Percentiles rank a stretch among this genome's conserved stretches.
Conservation (phyloP, 2,797 vertebrate species). For the Ambastaia sidthimunki region DNA sequence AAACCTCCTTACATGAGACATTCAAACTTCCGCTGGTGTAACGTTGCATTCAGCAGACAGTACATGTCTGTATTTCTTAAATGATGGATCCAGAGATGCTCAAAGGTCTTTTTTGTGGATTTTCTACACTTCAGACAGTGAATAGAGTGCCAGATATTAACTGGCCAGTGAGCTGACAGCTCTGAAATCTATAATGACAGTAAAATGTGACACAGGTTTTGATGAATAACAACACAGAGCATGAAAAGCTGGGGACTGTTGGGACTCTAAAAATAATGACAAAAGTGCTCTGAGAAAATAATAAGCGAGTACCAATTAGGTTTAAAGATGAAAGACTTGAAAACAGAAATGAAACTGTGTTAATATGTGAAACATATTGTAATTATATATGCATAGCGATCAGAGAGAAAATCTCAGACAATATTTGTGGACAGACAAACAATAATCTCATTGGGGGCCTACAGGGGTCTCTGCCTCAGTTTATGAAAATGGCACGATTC, state of each 20-base stretch:
- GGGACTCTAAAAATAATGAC: neutral
- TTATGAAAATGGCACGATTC: neutral
- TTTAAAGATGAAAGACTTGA: slow-evolving; percentile 46
- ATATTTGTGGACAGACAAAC: slow-evolving; percentile 24
- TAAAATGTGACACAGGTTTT: slow-evolving; percentile 17
- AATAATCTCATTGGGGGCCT: slow-evolving; percentile 7
- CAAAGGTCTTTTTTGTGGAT: neutral
- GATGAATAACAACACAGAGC: slow-evolving; percentile 2
- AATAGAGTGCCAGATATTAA: neutral
- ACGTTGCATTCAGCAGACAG: neutral
- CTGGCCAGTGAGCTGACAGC: slow-evolving; percentile 29
- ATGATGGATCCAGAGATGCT: neutral
- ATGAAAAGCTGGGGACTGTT: neutral
- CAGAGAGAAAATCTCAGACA: slow-evolving; percentile 14
- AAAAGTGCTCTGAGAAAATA: slow-evolving; percentile 14
- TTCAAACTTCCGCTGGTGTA: neutral
- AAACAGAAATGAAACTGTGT: slow-evolving; percentile 20
- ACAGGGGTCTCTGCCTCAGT: neutral
- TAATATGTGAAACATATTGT: slow-evolving; percentile 12
- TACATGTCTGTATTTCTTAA: neutral
- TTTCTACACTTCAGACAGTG: neutral
- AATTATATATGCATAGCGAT: slow-evolving; percentile 39
- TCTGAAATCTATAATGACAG: slow-evolving; percentile 37
- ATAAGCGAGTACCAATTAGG: slow-evolving; percentile 21
- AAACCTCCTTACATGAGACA: neutral